Evolutionary conservation across 2,888 invertebrate genomes (phyloP).

Genomic region (Furcula furcula): DNA sequence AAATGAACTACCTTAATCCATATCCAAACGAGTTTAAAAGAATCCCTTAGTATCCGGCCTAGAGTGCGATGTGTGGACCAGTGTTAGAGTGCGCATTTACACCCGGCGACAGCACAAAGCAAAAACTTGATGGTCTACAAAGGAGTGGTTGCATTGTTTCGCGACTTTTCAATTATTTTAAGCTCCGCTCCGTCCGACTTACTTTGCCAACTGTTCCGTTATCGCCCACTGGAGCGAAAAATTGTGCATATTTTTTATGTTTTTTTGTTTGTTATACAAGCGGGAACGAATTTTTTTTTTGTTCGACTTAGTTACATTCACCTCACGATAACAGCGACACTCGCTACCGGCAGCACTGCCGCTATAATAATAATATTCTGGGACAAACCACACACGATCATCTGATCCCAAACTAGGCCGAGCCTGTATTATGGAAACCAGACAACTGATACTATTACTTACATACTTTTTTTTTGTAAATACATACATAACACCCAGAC

Average conservation of each 20-base stretch:
- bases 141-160: slow-evolving; percentile 43
- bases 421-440: too few relatives aligned
- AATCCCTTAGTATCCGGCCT: slow-evolving; percentile 2
- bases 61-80: slow-evolving; percentile 7
- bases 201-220: slow-evolving; percentile 14
- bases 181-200: slow-evolving; percentile 7
- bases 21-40: slow-evolving; percentile 5
- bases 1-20: too few relatives aligned
- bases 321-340: too few relatives aligned
- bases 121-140: slow-evolving; percentile 50
- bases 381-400: too few relatives aligned
- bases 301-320: too few relatives aligned
- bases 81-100: slow-evolving; percentile 6
- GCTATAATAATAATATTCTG: too few relatives aligned
- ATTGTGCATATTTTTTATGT: background rate
- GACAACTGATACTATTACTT: too few relatives aligned
- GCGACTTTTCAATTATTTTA: slow-evolving; percentile 12
- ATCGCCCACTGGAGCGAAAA: slow-evolving; percentile 9
- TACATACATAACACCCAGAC: too few relatives aligned
- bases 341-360: too few relatives aligned
- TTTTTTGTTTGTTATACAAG: background rate
- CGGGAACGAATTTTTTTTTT: background rate
- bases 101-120: slow-evolving; percentile 39
- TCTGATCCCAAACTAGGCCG: too few relatives aligned
- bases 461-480: too few relatives aligned